Conservation (phyloP, 2,113 vertebrate species). For the Hippocampus mohnikei region DNA sequence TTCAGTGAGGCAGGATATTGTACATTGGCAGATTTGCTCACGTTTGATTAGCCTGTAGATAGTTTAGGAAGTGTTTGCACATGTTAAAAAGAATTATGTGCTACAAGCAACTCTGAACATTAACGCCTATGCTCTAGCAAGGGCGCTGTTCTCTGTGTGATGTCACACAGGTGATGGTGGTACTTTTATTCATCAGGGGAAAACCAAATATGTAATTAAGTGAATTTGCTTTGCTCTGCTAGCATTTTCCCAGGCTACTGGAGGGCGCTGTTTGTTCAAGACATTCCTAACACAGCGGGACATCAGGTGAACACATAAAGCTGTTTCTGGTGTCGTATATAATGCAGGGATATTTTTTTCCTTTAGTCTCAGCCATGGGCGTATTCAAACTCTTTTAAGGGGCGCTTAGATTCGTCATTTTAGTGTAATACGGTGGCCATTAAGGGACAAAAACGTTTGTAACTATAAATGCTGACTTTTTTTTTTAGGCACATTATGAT, state of each 20-base stretch:
- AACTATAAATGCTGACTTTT: not conserved
- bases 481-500: not conserved
- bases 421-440: not conserved
- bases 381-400: not conserved
- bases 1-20: constrained; percentile 28
- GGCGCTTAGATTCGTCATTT: not conserved
- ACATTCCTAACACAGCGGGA: constrained; percentile 9
- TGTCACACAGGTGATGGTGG: not conserved
- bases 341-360: constrained; percentile 41
- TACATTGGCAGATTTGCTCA: constrained; percentile 15
- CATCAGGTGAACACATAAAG: constrained; percentile 14
- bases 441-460: not conserved
- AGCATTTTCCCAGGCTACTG: not conserved
- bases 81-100: not conserved
- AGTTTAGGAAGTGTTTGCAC: not conserved
- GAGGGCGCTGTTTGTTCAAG: constrained; percentile 1
- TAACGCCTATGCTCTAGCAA: not conserved
- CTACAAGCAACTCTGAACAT: not conserved
- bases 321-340: constrained; percentile 31
- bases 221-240: not conserved
- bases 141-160: not conserved
- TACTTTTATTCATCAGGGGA: not conserved
- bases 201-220: not conserved
- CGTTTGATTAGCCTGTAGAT: constrained; percentile 40
- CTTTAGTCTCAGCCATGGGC: not conserved